Base-by-base conservation (phyloP, 2,113 vertebrate species). In the Myotis davidii region DNA sequence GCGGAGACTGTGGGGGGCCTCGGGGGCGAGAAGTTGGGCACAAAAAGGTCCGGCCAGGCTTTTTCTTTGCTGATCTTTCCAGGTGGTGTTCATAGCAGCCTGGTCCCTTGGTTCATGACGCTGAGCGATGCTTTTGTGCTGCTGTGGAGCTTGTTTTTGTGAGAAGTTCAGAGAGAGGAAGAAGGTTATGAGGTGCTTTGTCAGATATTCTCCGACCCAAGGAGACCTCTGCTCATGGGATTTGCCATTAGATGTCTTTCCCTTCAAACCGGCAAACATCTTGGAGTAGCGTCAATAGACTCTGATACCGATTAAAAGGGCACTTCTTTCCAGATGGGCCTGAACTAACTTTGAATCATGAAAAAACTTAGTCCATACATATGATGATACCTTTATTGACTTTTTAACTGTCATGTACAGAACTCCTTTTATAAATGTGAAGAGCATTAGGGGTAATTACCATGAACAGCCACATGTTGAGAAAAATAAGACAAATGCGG, bases 171-270 rank as follows among this genome's bases (percentile, higher is more conserved):
- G 2, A 37, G 59, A 83, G 29, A 67, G 39, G 83, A 81, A 79
- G 52, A 79, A 25, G 9, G 5, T 56, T 76, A 37, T 18, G 32
- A 83, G 77, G 14, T 64, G 9, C 20, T 82, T 39, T 79, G 25
- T 78, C 85, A n/a, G 54, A 14, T 86, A 64, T 48, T 39, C 3
- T 34, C 23, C 14, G 29, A 72, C 37, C 59, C 74, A 54, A n/a
- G 50, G 61, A 96, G 39, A 52, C 64, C 85, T 93, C 32, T 72
- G 1, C 45, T 95, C 32, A 1, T 82, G 18, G 3, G 1, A 23
- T 87, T 90, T 96, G 9, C 93, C 74, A 73, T 96, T 88, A 67
- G 27, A 76, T 88, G 76, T 84, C 34, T 86, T 88, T 72, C 27
- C 32, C 32, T 48, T 48, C 48, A 21, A 6, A 23, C 29, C 61